Percentiles rank a stretch among this genome's conserved stretches.
Conservation (phyloP, 2,113 vertebrate species). For the Dipodomys stephensi region DNA sequence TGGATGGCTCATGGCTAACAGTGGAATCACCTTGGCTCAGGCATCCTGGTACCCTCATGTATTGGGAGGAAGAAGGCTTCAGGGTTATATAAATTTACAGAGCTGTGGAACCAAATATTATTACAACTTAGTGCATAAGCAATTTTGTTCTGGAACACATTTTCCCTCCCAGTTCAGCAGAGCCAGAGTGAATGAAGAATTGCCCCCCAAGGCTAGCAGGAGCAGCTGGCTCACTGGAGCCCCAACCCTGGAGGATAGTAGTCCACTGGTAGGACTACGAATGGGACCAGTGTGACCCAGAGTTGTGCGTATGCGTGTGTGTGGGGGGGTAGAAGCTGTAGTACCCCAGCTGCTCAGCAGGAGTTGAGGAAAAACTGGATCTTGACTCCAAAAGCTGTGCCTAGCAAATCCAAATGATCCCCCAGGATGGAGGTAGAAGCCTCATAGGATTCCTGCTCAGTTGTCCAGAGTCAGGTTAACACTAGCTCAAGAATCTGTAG, state of each 20-base stretch:
- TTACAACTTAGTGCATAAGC: neutral
- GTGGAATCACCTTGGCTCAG: neutral
- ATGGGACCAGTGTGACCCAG: fast-evolving
- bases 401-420: fast-evolving
- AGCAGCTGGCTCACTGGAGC: neutral
- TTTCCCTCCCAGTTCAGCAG: neutral
- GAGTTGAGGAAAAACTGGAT: no score
- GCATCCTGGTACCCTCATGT: neutral
- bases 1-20: neutral
- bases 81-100: neutral
- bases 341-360: neutral
- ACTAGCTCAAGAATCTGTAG: neutral
- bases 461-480: neutral
- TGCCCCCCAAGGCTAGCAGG: neutral
- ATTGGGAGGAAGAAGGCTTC: neutral
- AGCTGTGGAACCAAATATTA: neutral
- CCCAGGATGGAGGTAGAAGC: neutral
- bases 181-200: neutral
- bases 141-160: neutral
- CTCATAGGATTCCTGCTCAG: neutral
- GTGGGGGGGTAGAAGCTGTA: no score
- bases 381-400: neutral
- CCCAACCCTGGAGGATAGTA: neutral
- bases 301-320: no score
- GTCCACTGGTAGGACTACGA: neutral